These are phyloP conservation scores for Nycticryphes semicollaris DNA, from an alignment of 2,113 vertebrate genomes.

Conservation along the genomic window DNA sequence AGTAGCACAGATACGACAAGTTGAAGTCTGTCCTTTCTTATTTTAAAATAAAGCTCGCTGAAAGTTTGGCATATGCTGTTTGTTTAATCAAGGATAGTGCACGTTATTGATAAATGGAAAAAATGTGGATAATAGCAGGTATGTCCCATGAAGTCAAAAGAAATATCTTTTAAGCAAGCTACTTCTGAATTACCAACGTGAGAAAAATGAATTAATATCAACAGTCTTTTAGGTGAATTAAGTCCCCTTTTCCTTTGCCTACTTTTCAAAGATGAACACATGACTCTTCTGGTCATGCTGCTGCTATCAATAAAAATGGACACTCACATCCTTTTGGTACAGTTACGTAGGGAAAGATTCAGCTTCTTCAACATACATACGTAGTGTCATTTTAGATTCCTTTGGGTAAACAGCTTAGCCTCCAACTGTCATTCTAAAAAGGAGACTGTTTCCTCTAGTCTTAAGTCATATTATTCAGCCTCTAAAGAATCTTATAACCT, in stretches of 20 bases:
- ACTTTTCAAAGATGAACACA: background rate
- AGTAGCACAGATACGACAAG: background rate
- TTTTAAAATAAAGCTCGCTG: background rate
- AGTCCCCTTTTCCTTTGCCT: background rate
- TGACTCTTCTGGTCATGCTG: background rate
- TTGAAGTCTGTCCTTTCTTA: background rate
- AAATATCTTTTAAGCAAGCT: background rate
- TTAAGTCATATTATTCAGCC: background rate
- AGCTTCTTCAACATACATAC: background rate
- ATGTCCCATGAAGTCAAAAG: background rate
- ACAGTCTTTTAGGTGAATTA: background rate
- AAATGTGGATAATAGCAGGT: background rate
- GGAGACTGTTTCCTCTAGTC: background rate
- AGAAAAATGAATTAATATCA: background rate
- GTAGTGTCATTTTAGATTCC: background rate
- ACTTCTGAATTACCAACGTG: background rate
- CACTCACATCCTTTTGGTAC: background rate
- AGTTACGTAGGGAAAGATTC: background rate
- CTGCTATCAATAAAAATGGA: background rate
- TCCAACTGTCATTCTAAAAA: background rate
- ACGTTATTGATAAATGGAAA: background rate
- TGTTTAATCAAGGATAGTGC: background rate
- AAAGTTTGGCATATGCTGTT: background rate
- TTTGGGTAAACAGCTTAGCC: background rate
- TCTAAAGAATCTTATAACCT: background rate